These are phyloP conservation scores for Corythornis leucogaster DNA, from an alignment of 2,797 vertebrate species.

Conservation along the genomic window DNA sequence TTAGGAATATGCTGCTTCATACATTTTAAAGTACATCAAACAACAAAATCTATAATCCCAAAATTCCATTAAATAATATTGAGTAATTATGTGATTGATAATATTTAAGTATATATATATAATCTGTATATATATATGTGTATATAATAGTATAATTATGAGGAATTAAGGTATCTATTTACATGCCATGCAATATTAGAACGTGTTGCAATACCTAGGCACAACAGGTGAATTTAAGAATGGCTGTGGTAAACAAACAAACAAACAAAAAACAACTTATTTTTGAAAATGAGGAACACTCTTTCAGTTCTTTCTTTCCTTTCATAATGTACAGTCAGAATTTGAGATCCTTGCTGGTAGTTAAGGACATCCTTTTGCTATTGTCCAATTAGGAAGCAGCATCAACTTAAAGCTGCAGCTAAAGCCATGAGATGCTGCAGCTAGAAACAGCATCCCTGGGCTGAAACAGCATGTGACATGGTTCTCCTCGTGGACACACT, in stretches of 20 bases:
- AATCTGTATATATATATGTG: constrained; percentile 46
- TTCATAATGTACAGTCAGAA: not conserved
- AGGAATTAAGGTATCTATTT: constrained; percentile 65
- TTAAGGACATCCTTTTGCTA: constrained; percentile 20
- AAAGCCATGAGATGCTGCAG: not conserved
- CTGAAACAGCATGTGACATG: not conserved
- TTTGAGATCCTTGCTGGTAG: not conserved
- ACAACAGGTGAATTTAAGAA: constrained; percentile 53
- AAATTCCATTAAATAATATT: constrained; percentile 56
- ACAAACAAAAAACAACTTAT: not conserved
- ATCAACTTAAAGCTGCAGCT: not conserved
- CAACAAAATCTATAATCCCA: constrained; percentile 63
- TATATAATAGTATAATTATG: constrained; percentile 66
- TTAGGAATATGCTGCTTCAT: constrained; percentile 65
- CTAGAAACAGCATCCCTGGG: not conserved
- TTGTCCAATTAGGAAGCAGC: constrained; percentile 11
- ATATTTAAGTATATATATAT: constrained; percentile 60
- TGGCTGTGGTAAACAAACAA: not conserved
- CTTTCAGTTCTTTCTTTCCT: not conserved
- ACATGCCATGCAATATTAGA: constrained; percentile 57
- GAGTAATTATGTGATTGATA: constrained; percentile 46
- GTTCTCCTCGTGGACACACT: not conserved
- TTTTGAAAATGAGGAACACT: not conserved
- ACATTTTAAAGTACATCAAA: constrained; percentile 68
- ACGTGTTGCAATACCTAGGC: constrained; percentile 53